Percentiles rank a stretch among this genome's conserved stretches.
Evolutionary conservation across 2,113 vertebrate genomes (phyloP).

Genomic region (Accipiter cooperii): DNA sequence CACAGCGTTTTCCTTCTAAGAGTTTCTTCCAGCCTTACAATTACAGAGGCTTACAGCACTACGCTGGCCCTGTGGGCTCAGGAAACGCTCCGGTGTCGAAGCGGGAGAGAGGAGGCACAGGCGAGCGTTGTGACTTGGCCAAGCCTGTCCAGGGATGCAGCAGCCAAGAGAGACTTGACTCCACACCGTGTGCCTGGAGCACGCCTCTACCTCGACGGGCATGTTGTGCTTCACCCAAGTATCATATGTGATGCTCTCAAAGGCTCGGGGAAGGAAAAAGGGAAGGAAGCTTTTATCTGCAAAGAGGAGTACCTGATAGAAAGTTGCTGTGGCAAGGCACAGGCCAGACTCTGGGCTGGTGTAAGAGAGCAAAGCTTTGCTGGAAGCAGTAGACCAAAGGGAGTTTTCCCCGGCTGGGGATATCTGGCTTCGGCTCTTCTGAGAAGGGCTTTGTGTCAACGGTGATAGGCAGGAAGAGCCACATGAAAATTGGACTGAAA

Average conservation of each 20-base stretch:
- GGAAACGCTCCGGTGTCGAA: not conserved
- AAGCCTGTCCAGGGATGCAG: not conserved
- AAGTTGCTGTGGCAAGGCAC: not conserved
- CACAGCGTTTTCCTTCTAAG: not conserved
- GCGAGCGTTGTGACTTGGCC: not conserved
- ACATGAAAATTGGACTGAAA: not conserved
- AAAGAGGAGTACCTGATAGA: not conserved
- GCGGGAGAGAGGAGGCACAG: not conserved
- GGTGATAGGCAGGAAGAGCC: conserved; percentile 1
- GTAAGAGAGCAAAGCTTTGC: not conserved
- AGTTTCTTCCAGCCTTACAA: not conserved
- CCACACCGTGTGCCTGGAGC: accelerated
- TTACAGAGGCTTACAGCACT: not conserved
- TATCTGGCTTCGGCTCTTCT: not conserved
- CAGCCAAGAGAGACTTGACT: not conserved
- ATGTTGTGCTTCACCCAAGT: not conserved
- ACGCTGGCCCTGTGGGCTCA: not conserved
- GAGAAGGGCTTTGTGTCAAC: conserved; percentile 6
- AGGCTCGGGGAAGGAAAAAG: not conserved
- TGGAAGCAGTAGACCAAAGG: not conserved
- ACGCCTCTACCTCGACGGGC: not conserved
- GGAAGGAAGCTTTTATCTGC: not conserved
- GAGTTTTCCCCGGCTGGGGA: not conserved
- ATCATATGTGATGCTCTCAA: not conserved
- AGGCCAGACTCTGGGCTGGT: not conserved